Percentiles rank a stretch among this genome's conserved stretches.
These are phyloP conservation scores for Tiliacea citrago DNA, from an alignment of 2,888 invertebrate genomes.

Conservation along the genomic window DNA sequence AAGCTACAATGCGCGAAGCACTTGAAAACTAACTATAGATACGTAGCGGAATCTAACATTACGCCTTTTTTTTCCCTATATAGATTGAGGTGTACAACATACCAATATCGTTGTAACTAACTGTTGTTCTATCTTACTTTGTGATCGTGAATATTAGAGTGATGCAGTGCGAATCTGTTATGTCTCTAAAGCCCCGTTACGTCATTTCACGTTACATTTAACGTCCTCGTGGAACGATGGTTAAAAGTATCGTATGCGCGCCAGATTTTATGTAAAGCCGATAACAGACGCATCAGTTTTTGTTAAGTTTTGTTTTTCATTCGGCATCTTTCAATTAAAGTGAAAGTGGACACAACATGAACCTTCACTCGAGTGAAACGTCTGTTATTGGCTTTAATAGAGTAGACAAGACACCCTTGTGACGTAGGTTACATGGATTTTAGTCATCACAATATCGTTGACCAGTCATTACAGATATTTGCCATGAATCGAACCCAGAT, in stretches of 20 bases:
- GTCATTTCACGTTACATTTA: slow-evolving; percentile 15
- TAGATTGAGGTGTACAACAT: not conserved
- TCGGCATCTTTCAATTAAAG: not conserved
- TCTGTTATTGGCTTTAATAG: not conserved
- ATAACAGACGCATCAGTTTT: not conserved
- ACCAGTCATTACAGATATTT: not conserved
- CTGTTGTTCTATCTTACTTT: not conserved
- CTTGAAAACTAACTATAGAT: not conserved
- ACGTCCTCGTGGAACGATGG: not conserved
- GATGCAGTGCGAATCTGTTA: not conserved
- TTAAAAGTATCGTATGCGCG: not conserved
- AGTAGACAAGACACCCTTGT: no score
- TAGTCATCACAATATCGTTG: not conserved
- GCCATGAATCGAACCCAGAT: not conserved
- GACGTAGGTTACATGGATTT: not conserved
- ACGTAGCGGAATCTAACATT: not conserved
- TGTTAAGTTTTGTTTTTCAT: not conserved
- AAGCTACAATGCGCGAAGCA: not conserved
- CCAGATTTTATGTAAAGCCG: not conserved
- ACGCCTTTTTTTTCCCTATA: not conserved
- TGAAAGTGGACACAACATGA: not conserved
- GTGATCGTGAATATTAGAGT: not conserved
- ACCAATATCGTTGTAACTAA: not conserved
- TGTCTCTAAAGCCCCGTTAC: slow-evolving; percentile 5
- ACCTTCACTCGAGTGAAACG: not conserved